Evolutionary conservation across 2,888 invertebrate genomes (phyloP), one percentile per base, ranked within the genome.

Genomic region (Antheraea assamensis): DNA sequence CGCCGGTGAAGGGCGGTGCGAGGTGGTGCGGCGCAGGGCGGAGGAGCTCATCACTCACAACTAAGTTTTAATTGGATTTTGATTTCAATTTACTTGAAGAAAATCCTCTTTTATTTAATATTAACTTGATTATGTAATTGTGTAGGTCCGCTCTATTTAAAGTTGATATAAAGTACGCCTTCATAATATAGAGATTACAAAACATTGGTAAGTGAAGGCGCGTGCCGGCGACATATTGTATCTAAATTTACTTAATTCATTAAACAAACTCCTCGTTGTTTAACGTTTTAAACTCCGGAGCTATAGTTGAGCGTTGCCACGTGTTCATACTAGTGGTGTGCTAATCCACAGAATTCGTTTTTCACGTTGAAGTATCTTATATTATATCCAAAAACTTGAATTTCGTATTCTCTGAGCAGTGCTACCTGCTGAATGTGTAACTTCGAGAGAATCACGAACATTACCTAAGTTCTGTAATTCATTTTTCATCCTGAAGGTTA

Each of bases 11-110:
- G 42, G 42, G 42, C 8, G 42, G 42, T 42, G 42, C 42, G 8
- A n/a, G 42, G 10, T 7, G 35, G 35, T 35, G 42, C 8, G 42
- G 42, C 8, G 42, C 42, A 10, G 42, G 42, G 8, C 42, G 42
- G 42, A 10, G 42, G 7, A 10, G 35, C 35, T 35, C 31, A 66
- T 61, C 27, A 72, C 74, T 71, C 73, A 17, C 49, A 70, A 31
- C 70, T n/a, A 77, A 77, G 74, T 77, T 77, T 76, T 77, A 77
- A 77, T 75, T 77, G 75, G 75, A 77, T 77, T 75, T 73, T 52
- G 55, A 73, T 74, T 74, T 74, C n/a, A 71, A 72, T 73, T 73
- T 72, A 42, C 35, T 61, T n/a, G 71, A 27, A 24, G 71, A 72
- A 35, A 42, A 42, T 8, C n/a, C 61, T 21, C n/a, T 35, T 58